These are phyloP conservation scores for Passer domesticus DNA, from an alignment of 2,113 vertebrate genomes.

Conservation along the genomic window DNA sequence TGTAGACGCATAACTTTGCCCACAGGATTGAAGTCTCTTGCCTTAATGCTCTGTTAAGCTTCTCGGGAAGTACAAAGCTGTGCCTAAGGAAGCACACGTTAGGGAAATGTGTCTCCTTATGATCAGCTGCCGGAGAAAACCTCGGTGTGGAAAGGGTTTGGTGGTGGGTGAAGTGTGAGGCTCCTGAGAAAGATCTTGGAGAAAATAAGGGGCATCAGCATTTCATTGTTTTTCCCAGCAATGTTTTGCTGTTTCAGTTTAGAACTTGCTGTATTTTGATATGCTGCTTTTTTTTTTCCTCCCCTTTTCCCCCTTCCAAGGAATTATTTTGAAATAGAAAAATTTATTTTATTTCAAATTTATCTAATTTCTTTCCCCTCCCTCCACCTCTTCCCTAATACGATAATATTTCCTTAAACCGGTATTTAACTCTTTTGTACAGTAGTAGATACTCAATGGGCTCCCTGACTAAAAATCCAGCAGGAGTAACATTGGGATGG, in stretches of 20 bases:
- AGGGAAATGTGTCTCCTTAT: not conserved
- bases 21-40: slow-evolving; percentile 36
- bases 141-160: not conserved
- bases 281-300: rapidly evolving
- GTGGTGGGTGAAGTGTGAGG: not conserved
- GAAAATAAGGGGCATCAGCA: not conserved
- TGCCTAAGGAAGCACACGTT: not conserved
- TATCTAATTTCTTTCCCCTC: not conserved
- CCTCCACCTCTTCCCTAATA: not conserved
- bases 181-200: not conserved
- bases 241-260: not conserved
- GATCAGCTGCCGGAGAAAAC: not conserved
- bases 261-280: not conserved
- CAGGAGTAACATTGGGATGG: not conserved
- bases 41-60: slow-evolving; percentile 37
- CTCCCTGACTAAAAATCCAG: not conserved
- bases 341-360: not conserved
- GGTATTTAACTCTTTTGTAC: not conserved
- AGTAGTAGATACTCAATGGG: not conserved
- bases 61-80: not conserved
- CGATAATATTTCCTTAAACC: not conserved
- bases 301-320: rapidly evolving
- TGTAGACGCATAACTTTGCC: slow-evolving; percentile 34
- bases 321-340: not conserved
- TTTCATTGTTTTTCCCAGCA: not conserved